Conservation (phyloP, 1,140 invertebrate genomes). For the Trichonephila clavata region DNA sequence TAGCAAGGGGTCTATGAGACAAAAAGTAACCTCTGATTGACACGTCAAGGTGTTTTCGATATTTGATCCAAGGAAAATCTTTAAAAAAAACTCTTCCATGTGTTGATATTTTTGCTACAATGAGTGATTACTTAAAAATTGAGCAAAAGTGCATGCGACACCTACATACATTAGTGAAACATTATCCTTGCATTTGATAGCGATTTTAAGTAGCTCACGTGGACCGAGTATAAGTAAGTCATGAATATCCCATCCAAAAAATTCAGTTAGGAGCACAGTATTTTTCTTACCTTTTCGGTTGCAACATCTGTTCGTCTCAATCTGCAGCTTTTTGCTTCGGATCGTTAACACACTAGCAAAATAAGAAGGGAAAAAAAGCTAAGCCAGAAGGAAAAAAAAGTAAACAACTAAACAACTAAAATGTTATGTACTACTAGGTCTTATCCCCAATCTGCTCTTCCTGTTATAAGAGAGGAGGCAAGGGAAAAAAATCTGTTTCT, state of each 20-base stretch:
- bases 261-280: conserved; percentile 12
- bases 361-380: conserved; percentile 13
- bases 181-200: background rate
- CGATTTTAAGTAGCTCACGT: background rate
- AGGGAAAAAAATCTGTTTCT: conserved; percentile 58
- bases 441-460: conserved; percentile 32
- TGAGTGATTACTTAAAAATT: too few relatives aligned
- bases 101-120: too few relatives aligned
- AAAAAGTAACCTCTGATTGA: too few relatives aligned
- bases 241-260: conserved; percentile 37
- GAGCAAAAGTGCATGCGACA: background rate
- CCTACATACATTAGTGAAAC: background rate
- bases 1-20: too few relatives aligned
- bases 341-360: conserved; percentile 62
- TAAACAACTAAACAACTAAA: conserved; percentile 54
- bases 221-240: background rate
- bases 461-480: background rate
- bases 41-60: too few relatives aligned
- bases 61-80: too few relatives aligned
- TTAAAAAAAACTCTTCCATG: too few relatives aligned
- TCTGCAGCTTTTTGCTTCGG: conserved; percentile 49
- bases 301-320: conserved; percentile 61
- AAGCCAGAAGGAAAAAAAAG: background rate
- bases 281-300: conserved; percentile 48
- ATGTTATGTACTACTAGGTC: conserved; percentile 69